These are phyloP conservation scores for Choristoneura fumiferana DNA, from an alignment of 1,140 invertebrate species.

Conservation along the genomic window DNA sequence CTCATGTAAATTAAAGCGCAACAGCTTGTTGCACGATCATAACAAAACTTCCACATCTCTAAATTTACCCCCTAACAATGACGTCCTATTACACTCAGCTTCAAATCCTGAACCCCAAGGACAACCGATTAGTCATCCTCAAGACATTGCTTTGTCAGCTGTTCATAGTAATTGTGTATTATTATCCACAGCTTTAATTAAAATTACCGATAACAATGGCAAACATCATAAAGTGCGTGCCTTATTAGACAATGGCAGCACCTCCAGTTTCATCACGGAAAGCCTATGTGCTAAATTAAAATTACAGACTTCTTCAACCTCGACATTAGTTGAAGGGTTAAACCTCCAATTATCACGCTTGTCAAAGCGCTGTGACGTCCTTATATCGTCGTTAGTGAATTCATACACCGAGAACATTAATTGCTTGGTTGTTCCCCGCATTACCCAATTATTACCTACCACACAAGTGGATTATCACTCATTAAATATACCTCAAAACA, in stretches of 20 bases:
- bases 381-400: neutral
- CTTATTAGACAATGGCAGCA: constrained; percentile 19
- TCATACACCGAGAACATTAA: neutral
- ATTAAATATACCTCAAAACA: constrained; percentile 16
- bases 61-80: neutral
- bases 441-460: constrained; percentile 8
- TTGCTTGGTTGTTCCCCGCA: constrained; percentile 14
- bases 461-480: neutral
- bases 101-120: neutral
- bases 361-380: constrained; percentile 1
- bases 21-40: neutral
- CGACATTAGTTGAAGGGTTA: constrained; percentile 8
- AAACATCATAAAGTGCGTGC: constrained; percentile 9
- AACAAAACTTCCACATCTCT: neutral
- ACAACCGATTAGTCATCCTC: neutral
- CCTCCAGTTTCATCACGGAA: constrained; percentile 3
- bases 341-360: neutral
- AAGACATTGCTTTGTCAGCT: neutral
- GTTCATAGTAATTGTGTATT: neutral
- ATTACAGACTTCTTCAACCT: neutral
- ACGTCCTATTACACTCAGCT: neutral
- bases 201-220: neutral
- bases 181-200: constrained; percentile 4
- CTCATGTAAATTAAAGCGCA: neutral
- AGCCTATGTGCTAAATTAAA: constrained; percentile 1